Evolutionary conservation across 2,888 invertebrate genomes (phyloP).

Genomic region (Pherbina coryleti): DNA sequence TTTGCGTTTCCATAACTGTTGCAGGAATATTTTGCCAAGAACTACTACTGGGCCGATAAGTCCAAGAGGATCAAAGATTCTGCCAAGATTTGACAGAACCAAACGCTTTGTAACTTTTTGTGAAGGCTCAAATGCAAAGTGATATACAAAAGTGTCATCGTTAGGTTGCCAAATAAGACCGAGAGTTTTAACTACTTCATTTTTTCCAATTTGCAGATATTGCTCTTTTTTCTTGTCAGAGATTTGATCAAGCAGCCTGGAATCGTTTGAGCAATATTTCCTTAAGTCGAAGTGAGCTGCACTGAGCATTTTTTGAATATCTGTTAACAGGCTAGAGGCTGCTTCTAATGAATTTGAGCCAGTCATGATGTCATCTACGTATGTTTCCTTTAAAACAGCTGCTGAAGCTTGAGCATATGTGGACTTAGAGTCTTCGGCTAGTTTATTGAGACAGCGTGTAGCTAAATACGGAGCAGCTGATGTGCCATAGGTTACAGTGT

Average conservation of each 20-base stretch:
- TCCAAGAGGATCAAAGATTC: slow-evolving; percentile 37
- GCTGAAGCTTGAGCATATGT: slow-evolving; percentile 46
- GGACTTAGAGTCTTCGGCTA: slow-evolving; percentile 35
- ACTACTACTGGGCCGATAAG: slow-evolving; percentile 29
- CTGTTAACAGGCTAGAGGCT: too few relatives aligned
- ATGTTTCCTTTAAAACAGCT: slow-evolving; percentile 46
- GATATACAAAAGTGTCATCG: slow-evolving; percentile 26
- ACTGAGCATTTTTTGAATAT: too few relatives aligned
- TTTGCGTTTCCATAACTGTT: slow-evolving; percentile 32
- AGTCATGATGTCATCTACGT: slow-evolving; percentile 49
- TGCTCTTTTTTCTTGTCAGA: too few relatives aligned
- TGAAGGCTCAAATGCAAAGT: slow-evolving; percentile 14
- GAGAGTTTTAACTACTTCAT: slow-evolving; percentile 36
- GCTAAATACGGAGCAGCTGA: slow-evolving; percentile 42
- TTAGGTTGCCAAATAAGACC: slow-evolving; percentile 38
- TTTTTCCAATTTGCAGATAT: slow-evolving; percentile 7
- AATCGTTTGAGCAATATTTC: too few relatives aligned
- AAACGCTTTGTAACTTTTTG: not conserved
- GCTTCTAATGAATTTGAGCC: slow-evolving; percentile 38
- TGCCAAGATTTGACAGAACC: slow-evolving; percentile 37
- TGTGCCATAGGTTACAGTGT: slow-evolving; percentile 41
- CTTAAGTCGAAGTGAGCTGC: too few relatives aligned
- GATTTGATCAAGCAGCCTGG: too few relatives aligned
- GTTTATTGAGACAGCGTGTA: slow-evolving; percentile 32
- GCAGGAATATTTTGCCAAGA: slow-evolving; percentile 31